Conservation (phyloP, 64 coral and sea anemone species). For the Hydrozoanthus tunicans region DNA sequence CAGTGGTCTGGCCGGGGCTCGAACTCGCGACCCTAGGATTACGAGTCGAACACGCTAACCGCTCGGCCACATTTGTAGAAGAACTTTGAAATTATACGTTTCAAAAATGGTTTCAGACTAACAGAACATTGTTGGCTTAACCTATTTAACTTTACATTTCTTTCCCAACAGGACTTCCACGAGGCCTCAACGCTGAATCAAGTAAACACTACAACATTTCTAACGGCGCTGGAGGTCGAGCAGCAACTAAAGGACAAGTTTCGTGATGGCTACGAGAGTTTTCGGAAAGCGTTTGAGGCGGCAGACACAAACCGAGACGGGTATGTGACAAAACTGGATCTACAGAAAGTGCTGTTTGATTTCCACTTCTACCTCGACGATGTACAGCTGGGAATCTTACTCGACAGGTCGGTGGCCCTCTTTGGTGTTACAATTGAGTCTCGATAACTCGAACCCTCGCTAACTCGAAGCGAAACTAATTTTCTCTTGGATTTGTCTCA, state of each 20-base stretch:
- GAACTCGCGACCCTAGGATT: too few relatives aligned
- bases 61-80: too few relatives aligned
- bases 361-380: conserved; percentile 90
- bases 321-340: conserved; percentile 80
- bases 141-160: not conserved
- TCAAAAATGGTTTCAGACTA: not conserved
- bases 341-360: conserved; percentile 89
- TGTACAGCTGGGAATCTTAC: conserved; percentile 73
- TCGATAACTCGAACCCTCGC: too few relatives aligned
- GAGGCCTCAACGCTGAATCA: conserved; percentile 78
- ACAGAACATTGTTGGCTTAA: too few relatives aligned
- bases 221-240: conserved; percentile 88
- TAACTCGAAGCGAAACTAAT: not conserved
- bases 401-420: conserved; percentile 62
- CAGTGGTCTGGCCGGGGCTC: too few relatives aligned
- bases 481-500: not conserved
- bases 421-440: not conserved
- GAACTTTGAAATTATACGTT: not conserved
- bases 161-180: conserved; percentile 60
- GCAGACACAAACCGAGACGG: conserved; percentile 85
- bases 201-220: conserved; percentile 68
- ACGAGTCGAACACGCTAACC: too few relatives aligned
- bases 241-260: conserved; percentile 84
- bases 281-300: conserved; percentile 90
- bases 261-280: conserved; percentile 89